phyloP scores from a whole-genome alignment of 2,797 vertebrate species.

The Menidia menidia region DNA sequence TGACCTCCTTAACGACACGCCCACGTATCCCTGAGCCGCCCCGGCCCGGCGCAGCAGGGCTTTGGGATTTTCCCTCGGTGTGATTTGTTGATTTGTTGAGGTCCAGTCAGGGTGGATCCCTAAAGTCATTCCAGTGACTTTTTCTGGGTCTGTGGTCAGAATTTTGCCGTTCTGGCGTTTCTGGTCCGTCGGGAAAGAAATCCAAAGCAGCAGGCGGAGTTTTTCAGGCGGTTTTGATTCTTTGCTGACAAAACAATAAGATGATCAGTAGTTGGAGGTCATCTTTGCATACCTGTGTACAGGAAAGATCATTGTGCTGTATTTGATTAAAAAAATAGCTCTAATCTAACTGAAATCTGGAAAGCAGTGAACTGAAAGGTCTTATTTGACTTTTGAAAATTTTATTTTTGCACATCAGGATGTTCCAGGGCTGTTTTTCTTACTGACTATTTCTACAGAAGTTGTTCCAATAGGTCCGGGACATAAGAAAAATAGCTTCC shows the following conservation, averaged over 20 bases:
- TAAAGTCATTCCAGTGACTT: conserved; percentile 24
- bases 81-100: conserved; percentile 53
- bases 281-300: not conserved
- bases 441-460: too few species aligned
- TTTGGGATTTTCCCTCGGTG: conserved; percentile 49
- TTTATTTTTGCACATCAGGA: too few species aligned
- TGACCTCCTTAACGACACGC: conserved; percentile 43
- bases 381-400: too few species aligned
- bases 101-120: conserved; percentile 36
- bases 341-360: too few species aligned
- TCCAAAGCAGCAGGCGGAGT: not conserved
- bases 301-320: not conserved
- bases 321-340: not conserved
- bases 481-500: too few species aligned
- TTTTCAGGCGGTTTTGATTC: not conserved
- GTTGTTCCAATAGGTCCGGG: too few species aligned
- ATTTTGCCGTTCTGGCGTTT: conserved; percentile 14
- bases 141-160: conserved; percentile 16
- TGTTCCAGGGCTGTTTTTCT: too few species aligned
- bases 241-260: not conserved
- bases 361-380: too few species aligned
- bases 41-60: conserved; percentile 11
- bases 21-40: conserved; percentile 29
- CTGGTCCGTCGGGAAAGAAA: not conserved
- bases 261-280: not conserved